These are phyloP conservation scores for Fundulus diaphanus DNA, from an alignment of 2,797 vertebrate species.

Conservation along the genomic window DNA sequence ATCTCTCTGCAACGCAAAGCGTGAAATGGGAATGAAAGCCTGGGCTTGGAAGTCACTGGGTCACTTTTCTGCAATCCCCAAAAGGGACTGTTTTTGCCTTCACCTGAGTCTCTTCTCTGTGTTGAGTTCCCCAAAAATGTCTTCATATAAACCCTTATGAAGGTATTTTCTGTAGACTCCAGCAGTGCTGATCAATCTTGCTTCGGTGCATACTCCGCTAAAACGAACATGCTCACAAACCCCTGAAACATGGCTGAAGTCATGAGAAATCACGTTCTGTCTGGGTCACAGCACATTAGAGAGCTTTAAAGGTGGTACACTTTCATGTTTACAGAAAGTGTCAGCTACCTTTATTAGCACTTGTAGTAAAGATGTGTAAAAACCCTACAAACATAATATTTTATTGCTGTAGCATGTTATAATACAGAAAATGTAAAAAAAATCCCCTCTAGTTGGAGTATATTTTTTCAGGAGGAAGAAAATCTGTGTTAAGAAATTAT, in stretches of 20 bases:
- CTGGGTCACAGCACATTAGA: conserved; percentile 58
- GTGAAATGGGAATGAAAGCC: conserved; percentile 73
- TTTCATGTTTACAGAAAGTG: conserved; percentile 22
- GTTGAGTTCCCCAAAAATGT: conserved; percentile 56
- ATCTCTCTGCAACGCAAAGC: conserved; percentile 81
- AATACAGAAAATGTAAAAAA: neutral
- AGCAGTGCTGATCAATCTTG: conserved; percentile 63
- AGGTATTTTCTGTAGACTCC: conserved; percentile 63
- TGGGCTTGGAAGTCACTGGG: conserved; percentile 55
- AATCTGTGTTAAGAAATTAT: neutral
- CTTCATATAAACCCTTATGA: conserved; percentile 52
- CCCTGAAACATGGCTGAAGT: conserved; percentile 67
- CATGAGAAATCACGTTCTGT: conserved; percentile 46
- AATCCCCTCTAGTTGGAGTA: neutral
- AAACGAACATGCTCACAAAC: conserved; percentile 66
- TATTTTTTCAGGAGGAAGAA: neutral
- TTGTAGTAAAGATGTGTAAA: neutral
- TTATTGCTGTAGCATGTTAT: too few species aligned
- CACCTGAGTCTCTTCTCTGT: conserved; percentile 42
- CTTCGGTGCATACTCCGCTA: conserved; percentile 49
- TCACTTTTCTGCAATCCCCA: conserved; percentile 56
- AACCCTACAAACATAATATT: neutral
- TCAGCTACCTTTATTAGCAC: neutral
- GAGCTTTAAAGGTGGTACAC: conserved; percentile 39
- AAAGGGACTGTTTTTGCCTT: conserved; percentile 34